Conservation (phyloP, 2,113 vertebrate species). For the Sphyrna mokarran region DNA sequence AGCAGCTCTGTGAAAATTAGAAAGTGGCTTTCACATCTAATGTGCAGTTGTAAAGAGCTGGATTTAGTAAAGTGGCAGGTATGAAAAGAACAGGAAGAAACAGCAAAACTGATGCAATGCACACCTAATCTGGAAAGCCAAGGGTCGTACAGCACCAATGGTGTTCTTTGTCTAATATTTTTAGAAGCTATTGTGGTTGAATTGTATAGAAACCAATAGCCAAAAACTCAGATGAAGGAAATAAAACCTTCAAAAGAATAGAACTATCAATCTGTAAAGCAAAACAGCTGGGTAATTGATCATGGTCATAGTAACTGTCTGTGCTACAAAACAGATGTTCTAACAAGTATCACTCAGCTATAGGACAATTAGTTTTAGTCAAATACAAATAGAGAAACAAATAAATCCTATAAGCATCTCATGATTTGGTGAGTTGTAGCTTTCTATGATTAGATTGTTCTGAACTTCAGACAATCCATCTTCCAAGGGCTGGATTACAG, state of each 20-base stretch:
- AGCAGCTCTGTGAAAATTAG: not conserved
- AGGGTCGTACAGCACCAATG: not conserved
- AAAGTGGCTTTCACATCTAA: not conserved
- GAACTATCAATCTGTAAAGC: slow-evolving; percentile 2
- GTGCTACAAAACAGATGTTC: not conserved
- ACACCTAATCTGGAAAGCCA: not conserved
- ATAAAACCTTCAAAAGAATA: not conserved
- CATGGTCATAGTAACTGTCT: not conserved
- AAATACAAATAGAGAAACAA: not conserved
- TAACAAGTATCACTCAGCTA: not conserved
- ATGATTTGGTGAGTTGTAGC: not conserved
- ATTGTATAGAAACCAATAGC: not conserved
- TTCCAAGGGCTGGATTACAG: no score
- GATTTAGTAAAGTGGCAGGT: not conserved
- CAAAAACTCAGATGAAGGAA: not conserved
- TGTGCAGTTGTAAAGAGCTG: not conserved
- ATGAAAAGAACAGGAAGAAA: not conserved
- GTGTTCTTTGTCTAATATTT: not conserved
- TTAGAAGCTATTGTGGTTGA: not conserved
- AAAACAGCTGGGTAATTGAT: not conserved
- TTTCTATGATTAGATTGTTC: not conserved
- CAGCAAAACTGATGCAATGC: not conserved
- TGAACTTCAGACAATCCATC: not conserved
- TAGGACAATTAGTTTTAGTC: not conserved
- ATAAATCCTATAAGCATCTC: not conserved